A percentile compares a stretch with the other conserved stretches of the same genome.
Conservation (phyloP, 2,113 vertebrate genomes). For the Passer domesticus region DNA sequence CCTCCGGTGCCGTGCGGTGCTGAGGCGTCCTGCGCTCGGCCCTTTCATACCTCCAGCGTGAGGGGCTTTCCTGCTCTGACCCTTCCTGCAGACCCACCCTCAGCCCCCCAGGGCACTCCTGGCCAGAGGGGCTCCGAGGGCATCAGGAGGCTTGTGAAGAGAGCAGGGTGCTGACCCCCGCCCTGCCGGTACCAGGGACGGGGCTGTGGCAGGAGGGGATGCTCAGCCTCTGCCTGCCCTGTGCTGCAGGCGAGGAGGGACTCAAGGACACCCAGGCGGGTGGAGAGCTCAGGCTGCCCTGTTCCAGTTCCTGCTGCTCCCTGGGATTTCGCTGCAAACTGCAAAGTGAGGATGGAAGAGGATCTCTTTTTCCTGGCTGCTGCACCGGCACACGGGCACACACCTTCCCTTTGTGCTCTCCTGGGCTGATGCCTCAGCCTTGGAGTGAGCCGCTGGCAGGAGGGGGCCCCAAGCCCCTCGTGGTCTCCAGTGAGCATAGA, state of each 20-base stretch:
- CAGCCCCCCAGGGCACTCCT: fast-evolving
- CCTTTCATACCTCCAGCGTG: not conserved
- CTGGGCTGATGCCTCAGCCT: not conserved
- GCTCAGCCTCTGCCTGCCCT: not conserved
- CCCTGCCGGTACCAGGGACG: fast-evolving
- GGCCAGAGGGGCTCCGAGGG: not conserved
- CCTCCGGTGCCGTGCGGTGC: not conserved
- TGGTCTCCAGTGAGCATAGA: not conserved
- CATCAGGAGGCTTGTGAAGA: not conserved
- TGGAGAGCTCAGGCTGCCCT: not conserved
- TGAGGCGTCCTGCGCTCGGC: not conserved
- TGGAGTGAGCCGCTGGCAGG: fast-evolving
- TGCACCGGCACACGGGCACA: fast-evolving
- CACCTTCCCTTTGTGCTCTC: not conserved
- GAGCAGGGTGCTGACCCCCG: not conserved
- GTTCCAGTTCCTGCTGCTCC: conserved; percentile 8
- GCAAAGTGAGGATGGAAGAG: not conserved
- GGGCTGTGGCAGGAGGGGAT: not conserved
- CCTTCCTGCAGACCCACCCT: not conserved
- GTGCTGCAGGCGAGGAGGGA: not conserved
- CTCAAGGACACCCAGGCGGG: not conserved
- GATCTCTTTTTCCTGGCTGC: not conserved
- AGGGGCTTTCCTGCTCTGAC: not conserved
- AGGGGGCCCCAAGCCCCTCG: fast-evolving
- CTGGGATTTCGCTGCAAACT: not conserved